Percentiles rank a stretch among this genome's conserved stretches.
phyloP scores from a whole-genome alignment of 2,797 vertebrate species.

The Coluber constrictor region DNA sequence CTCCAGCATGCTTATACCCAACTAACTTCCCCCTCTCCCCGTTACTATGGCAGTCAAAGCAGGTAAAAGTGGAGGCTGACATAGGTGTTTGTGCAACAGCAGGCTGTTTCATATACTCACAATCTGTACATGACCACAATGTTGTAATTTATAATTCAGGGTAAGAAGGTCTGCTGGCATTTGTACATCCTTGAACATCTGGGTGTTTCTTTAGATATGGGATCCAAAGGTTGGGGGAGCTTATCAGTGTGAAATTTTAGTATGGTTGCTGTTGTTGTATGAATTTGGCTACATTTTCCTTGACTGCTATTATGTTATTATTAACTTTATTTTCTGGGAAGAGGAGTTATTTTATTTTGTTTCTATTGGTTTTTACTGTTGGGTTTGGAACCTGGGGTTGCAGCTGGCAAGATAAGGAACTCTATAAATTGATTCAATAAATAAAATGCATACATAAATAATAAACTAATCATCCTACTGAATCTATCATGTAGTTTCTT shows the following conservation, averaged over 20 bases:
- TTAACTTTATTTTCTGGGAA: background rate
- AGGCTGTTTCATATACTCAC: background rate
- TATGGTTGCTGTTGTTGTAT: background rate
- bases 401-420: background rate
- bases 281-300: background rate
- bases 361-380: background rate
- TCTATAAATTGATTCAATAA: background rate
- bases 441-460: background rate
- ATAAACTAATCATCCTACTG: background rate
- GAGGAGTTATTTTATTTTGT: background rate
- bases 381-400: background rate
- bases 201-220: background rate
- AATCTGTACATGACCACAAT: background rate
- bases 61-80: too few species aligned
- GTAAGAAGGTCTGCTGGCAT: background rate
- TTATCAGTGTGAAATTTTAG: background rate
- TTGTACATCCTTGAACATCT: background rate
- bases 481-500: background rate
- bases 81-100: background rate
- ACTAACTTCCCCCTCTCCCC: too few species aligned
- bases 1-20: too few species aligned
- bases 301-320: background rate
- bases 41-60: too few species aligned
- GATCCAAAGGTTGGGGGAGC: background rate
- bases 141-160: background rate